Base-by-base conservation (phyloP, 2,797 vertebrate species). In the Pygocentrus nattereri region DNA sequence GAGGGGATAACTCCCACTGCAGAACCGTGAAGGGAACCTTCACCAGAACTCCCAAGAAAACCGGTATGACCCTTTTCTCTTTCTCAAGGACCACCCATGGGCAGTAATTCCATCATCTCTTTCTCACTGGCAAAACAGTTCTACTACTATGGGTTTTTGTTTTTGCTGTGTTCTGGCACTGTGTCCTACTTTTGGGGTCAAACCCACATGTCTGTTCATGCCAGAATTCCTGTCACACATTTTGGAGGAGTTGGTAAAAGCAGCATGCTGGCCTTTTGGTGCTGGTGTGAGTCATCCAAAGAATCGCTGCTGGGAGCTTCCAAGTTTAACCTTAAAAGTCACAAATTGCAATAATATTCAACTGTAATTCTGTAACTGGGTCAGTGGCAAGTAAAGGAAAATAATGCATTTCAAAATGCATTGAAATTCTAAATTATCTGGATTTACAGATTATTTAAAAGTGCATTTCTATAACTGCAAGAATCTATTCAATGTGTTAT, bases 1-100 rank as follows among this genome's bases (percentile, higher is more conserved):
- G 97, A 0, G 98, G 98, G 13, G 97, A 99, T 78, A 97, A 98
- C 79, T 98, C 98, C 0, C 98, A 99, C 84, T 99, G 98, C 84
- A 95, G 96, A 83, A 99, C 97, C 0, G 95, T 99, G 41, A 99
- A 99, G 90, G 97, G 97, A 59, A 97, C 95, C 27, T 99, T 98
- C 83, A 97, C 96, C 49, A 94, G 97, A 31, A 97, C 95, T 0
- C 97, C 98, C 25, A 98, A 97, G 90, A 99, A 98, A 90, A 87
- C 96, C 0, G 98, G 98, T 99, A 96, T 93, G 97, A 87, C 12
- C 7, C 13, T n/a, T 44, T 56, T 62, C 49, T 74, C 11, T 65
- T 27, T 21, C 41, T 38, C 3, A 11, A 30, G n/a, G 49, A 44
- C 49, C 27, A 30, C 6, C 50, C n/a, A 72, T 44, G 19, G 27